Conservation (phyloP, 2,113 vertebrate genomes). For the Urocynchramus pylzowi region DNA sequence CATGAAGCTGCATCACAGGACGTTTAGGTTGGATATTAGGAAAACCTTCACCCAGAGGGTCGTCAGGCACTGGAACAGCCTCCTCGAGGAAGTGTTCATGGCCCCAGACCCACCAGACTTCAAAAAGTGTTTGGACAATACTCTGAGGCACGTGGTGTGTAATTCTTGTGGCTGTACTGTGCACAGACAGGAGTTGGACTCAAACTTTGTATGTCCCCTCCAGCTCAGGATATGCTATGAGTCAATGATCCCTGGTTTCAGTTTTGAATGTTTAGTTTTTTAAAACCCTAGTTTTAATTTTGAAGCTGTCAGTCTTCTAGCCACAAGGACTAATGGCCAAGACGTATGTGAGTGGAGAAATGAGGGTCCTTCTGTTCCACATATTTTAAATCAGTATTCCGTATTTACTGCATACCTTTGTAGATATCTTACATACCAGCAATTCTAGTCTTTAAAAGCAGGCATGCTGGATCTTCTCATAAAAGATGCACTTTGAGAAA, state of each 20-base stretch:
- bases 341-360: neutral
- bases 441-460: neutral
- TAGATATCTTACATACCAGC: neutral
- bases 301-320: neutral
- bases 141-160: neutral
- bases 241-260: neutral
- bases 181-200: neutral
- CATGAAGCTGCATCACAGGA: neutral
- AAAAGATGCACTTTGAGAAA: neutral
- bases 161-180: neutral
- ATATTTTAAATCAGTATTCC: accelerated
- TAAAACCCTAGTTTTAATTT: neutral
- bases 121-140: neutral
- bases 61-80: neutral
- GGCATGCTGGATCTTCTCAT: neutral
- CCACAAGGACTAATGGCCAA: neutral
- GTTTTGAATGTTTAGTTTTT: neutral
- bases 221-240: neutral
- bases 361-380: neutral
- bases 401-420: neutral
- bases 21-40: too few relatives aligned
- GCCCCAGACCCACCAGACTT: neutral
- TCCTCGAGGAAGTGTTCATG: neutral
- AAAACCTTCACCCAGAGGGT: neutral
- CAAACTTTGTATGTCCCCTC: neutral